Evolutionary conservation across 1,140 invertebrate genomes (phyloP).

Genomic region (Brachionus manjavacas): DNA sequence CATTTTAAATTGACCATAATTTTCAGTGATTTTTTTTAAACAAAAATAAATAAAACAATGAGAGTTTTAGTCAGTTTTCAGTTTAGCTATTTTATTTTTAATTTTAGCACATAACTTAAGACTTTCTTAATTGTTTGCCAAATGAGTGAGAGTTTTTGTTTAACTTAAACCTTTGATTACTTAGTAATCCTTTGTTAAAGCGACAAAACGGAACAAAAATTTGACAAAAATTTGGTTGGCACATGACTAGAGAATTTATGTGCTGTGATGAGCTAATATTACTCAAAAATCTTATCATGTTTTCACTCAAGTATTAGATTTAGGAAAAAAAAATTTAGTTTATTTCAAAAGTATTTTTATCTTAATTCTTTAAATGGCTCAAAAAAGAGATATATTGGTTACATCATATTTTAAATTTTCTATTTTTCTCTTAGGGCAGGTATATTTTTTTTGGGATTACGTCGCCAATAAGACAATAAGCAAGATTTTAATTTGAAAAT

Average conservation of each 20-base stretch:
- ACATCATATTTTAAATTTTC: not conserved
- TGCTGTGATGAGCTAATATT: not conserved
- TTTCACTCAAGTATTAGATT: not conserved
- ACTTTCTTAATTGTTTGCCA: not conserved
- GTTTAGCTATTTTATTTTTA: not conserved
- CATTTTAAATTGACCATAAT: not conserved
- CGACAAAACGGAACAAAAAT: not conserved
- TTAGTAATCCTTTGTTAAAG: not conserved
- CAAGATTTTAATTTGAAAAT: not conserved
- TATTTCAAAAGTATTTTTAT: constrained; percentile 1
- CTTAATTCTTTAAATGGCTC: not conserved
- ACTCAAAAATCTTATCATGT: not conserved
- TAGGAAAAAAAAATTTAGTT: not conserved
- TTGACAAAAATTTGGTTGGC: not conserved
- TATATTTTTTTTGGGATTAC: constrained; percentile 13
- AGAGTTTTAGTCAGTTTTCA: not conserved
- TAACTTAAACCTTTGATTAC: not conserved
- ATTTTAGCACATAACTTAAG: not conserved
- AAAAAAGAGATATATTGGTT: not conserved
- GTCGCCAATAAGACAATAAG: not conserved
- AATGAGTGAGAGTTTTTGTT: not conserved
- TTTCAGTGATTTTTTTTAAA: not conserved
- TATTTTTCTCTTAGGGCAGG: not conserved
- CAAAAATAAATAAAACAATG: not conserved
- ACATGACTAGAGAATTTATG: not conserved